Evolutionary conservation across 2,888 invertebrate genomes (phyloP), one percentile per base, ranked within the genome.

Genomic region (Papilio gigon): DNA sequence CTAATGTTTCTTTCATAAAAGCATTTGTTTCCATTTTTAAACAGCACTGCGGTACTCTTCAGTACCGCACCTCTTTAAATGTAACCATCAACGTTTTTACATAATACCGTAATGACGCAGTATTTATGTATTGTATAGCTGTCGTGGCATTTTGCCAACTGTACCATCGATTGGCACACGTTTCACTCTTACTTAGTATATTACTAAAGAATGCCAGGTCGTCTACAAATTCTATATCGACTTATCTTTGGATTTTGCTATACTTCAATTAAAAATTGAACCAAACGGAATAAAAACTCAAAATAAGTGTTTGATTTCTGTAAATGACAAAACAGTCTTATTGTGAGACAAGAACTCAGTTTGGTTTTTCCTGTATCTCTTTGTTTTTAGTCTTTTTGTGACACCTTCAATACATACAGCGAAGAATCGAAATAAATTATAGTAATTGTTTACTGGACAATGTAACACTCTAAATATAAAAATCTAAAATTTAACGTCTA

Each of bases 121-220:
- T 33, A 44, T 30, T n/a, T 67, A 20, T 42, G 4, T 25, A n/a
- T 65, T 40, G 35, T 44, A 25, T 9, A 0, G 40, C n/a, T 20
- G 17, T 30, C 61, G 42, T 70, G 70, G 72, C 72, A 65, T 71
- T 71, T 65, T 64, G 70, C 72, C 69, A 68, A 60, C 64, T 58
- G 37, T 47, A 64, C 9, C 70, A 73, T 73, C 62, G 73, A 74
- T 73, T 72, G 65, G 53, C 25, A 53, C 22, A 17, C 35, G 42
- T 42, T 33, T 44, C 25, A 42, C 44, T 59, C 35, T 62, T 27
- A 63, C 59, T 58, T 22, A 63, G 12, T 27, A 35, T 40, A 37
- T 50, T 70, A 40, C 9, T 59, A 33, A 8, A 17, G 6, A 27
- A 17, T 1, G n/a, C 33, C 35, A 35, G 33, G 0, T 30, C 35